Base-by-base conservation (phyloP, 2,888 invertebrate genomes). In the Abscondita cerata region DNA sequence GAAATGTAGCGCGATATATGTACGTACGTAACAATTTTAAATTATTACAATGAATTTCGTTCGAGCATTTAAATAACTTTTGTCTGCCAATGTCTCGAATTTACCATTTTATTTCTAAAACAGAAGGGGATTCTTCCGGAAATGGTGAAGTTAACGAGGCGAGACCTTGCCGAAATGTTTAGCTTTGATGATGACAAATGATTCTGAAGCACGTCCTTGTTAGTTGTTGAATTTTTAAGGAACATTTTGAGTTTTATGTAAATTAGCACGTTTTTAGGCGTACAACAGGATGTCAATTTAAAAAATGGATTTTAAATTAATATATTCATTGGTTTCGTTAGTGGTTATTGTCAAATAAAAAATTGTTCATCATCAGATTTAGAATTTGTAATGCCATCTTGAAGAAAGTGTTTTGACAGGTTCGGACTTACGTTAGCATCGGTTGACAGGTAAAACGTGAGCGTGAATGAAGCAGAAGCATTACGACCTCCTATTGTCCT, bases 1-100 rank as follows among this genome's bases (percentile, higher is more conserved):
- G 77, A 78, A 78, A 77, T 77, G 77, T 77, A 74, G 74, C 74
- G 75, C 55, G 52, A 46, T 55, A 48, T 41, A 55, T 18, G 19
- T 16, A 18, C 48, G 46, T 47, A 34, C 48, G 46, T 47, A 34
- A 16, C 44, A 16, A 13, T 40, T 38, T n/a, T 47, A 59, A 62
- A 44, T 64, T 55, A 64, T 64, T 64, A 55, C 63, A 63, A 62
- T 62, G 53, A 36, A 19, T 53, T 57, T 38, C 52, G 52, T 57
- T 52, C 44, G 41, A 48, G 15, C 57, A 33, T 62, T 57, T n/a
- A 33, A 46, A 44, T 34, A 31, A 40, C 20, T 48, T 33, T 33
- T 19, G 15, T 8, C 15, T 33, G 16, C 12, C 31, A n/a, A 3
- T 46, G 8, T 18, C 13, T 41, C 3, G 12, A 40, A 40, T 13